These are phyloP conservation scores for Cyanoramphus novaezelandiae DNA, from an alignment of 2,113 vertebrate genomes.

Conservation along the genomic window DNA sequence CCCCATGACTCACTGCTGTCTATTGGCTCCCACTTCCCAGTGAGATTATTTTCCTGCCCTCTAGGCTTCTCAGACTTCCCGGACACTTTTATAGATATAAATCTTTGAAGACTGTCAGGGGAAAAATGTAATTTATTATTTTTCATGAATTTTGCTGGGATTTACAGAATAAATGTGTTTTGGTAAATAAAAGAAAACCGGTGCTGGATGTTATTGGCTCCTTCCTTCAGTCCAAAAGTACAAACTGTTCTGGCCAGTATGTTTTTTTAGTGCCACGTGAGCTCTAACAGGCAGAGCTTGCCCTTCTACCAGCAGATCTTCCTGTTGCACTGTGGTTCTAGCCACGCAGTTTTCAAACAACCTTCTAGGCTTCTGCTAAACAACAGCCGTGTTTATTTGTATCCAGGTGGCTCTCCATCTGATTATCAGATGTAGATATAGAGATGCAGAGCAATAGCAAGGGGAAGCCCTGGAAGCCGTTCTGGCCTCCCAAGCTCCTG, in stretches of 20 bases:
- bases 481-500: not conserved
- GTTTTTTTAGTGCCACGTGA: not conserved
- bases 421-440: not conserved
- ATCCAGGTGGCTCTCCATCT: not conserved
- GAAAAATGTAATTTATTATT: not conserved
- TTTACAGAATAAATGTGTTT: not conserved
- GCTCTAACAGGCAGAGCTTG: not conserved
- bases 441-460: not conserved
- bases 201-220: not conserved
- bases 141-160: constrained; percentile 3
- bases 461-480: not conserved
- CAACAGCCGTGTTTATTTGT: not conserved
- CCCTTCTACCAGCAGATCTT: not conserved
- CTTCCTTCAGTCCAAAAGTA: not conserved
- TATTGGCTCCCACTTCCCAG: not conserved
- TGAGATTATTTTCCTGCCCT: not conserved
- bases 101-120: not conserved
- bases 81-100: constrained; percentile 2
- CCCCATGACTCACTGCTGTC: not conserved
- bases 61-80: not conserved
- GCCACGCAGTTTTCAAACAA: not conserved
- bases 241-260: not conserved
- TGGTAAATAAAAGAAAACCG: not conserved
- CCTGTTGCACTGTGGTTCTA: not conserved
- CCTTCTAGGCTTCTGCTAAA: not conserved